These are phyloP conservation scores for Podabrus alpinus DNA, from an alignment of 2,888 invertebrate genomes.

Conservation along the genomic window DNA sequence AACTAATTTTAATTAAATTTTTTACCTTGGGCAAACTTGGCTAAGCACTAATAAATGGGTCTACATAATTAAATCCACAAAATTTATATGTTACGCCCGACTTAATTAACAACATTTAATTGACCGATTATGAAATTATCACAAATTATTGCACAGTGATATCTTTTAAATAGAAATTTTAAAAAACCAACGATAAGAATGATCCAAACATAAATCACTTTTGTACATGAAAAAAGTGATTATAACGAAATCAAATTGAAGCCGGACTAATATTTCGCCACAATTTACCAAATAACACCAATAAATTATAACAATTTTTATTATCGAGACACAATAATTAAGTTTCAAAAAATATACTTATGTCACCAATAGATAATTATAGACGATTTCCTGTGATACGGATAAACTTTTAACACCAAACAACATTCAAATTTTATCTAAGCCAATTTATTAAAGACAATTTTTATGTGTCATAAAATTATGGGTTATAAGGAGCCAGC, in stretches of 20 bases:
- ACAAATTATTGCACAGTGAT: constrained; percentile 1
- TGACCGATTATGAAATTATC: not conserved
- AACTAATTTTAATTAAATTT: not conserved
- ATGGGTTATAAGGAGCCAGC: constrained; percentile 12
- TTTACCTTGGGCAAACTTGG: not conserved
- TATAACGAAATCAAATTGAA: not conserved
- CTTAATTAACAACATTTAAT: not conserved
- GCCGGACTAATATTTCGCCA: constrained; percentile 8
- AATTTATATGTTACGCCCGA: not conserved
- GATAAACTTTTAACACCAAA: constrained; percentile 30
- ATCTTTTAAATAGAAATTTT: not conserved
- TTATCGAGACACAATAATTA: not conserved
- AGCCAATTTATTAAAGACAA: constrained; percentile 24
- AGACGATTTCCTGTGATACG: constrained; percentile 17
- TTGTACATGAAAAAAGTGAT: not conserved
- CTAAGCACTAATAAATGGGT: not conserved
- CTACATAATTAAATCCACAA: not conserved
- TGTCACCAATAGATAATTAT: constrained; percentile 18
- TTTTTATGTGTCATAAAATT: constrained; percentile 29
- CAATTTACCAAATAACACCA: constrained; percentile 10
- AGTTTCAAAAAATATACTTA: constrained; percentile 6
- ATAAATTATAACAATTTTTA: constrained; percentile 7
- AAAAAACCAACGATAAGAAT: not conserved
- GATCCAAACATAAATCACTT: not conserved
- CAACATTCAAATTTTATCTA: constrained; percentile 30